Conservation (phyloP, 1,140 invertebrate species). For the Bombus superbus region DNA sequence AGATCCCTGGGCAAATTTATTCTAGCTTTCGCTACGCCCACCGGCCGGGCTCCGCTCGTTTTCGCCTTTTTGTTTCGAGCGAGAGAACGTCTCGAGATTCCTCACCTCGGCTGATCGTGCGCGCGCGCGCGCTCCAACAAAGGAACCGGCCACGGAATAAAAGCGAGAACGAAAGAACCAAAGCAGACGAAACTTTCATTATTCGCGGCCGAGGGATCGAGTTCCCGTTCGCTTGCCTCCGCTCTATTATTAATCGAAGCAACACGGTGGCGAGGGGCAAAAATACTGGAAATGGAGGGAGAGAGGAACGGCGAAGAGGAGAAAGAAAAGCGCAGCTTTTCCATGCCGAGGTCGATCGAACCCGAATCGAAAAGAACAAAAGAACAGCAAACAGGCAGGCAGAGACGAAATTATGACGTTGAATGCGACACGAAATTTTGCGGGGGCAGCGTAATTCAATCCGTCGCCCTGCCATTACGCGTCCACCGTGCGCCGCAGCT, state of each 20-base stretch:
- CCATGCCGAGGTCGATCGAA: conserved; percentile 3
- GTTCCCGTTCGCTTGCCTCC: neutral
- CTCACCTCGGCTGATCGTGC: conserved; percentile 31
- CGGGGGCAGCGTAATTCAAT: conserved; percentile 36
- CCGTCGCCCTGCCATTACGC: conserved; percentile 8
- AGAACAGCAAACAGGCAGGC: neutral
- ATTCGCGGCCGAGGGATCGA: conserved; percentile 19
- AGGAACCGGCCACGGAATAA: conserved; percentile 11
- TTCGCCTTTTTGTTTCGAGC: conserved; percentile 27
- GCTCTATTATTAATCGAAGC: conserved; percentile 43
- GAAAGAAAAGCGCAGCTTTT: conserved; percentile 3
- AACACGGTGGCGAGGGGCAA: neutral
- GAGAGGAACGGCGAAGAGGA: too few species aligned
- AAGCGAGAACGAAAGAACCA: neutral
- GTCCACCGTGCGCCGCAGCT: neutral
- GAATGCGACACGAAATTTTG: conserved; percentile 32
- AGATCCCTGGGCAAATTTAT: conserved; percentile 34
- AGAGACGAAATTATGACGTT: conserved; percentile 22
- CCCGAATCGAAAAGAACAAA: neutral
- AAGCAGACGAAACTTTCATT: conserved; percentile 46
- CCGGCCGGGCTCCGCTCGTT: neutral
- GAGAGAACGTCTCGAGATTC: conserved; percentile 35
- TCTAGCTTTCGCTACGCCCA: conserved; percentile 37
- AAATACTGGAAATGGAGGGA: neutral
- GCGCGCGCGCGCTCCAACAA: conserved; percentile 7